A percentile compares a stretch with the other conserved stretches of the same genome.
phyloP scores from a whole-genome alignment of 2,888 invertebrate genomes.

The Lobophora halterata region DNA sequence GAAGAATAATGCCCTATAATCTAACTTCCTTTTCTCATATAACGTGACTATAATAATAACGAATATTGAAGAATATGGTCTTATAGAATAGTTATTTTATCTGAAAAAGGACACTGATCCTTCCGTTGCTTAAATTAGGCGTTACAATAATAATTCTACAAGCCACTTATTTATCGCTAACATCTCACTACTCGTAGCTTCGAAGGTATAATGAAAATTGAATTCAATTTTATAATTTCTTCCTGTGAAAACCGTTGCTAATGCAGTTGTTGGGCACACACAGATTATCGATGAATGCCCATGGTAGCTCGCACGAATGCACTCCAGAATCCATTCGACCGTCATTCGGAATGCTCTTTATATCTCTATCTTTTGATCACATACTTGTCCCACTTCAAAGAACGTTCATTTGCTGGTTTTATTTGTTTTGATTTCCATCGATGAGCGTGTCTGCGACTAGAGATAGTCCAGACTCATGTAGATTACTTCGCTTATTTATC shows the following conservation, averaged over 20 bases:
- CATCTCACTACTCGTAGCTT: too few species aligned
- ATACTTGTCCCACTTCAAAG: slow-evolving; percentile 27
- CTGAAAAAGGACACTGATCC: slow-evolving; percentile 27
- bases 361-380: slow-evolving; percentile 54
- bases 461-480: slow-evolving; percentile 6
- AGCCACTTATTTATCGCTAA: too few species aligned
- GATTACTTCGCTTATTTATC: too few species aligned
- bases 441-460: slow-evolving; percentile 7
- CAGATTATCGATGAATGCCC: slow-evolving; percentile 42
- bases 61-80: slow-evolving; percentile 26
- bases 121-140: slow-evolving; percentile 13
- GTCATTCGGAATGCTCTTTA: slow-evolving; percentile 50
- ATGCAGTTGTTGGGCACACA: slow-evolving; percentile 44
- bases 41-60: slow-evolving; percentile 46
- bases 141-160: slow-evolving; percentile 12
- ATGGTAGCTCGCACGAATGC: slow-evolving; percentile 46
- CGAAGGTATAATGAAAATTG: too few species aligned
- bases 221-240: slow-evolving; percentile 17
- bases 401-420: slow-evolving; percentile 20
- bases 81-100: slow-evolving; percentile 33
- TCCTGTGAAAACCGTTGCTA: slow-evolving; percentile 40
- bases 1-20: slow-evolving; percentile 36
- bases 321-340: slow-evolving; percentile 47
- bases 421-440: slow-evolving; percentile 21
- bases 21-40: slow-evolving; percentile 34